Conservation (phyloP, 2,113 vertebrate genomes). For the Fregata magnificens region DNA sequence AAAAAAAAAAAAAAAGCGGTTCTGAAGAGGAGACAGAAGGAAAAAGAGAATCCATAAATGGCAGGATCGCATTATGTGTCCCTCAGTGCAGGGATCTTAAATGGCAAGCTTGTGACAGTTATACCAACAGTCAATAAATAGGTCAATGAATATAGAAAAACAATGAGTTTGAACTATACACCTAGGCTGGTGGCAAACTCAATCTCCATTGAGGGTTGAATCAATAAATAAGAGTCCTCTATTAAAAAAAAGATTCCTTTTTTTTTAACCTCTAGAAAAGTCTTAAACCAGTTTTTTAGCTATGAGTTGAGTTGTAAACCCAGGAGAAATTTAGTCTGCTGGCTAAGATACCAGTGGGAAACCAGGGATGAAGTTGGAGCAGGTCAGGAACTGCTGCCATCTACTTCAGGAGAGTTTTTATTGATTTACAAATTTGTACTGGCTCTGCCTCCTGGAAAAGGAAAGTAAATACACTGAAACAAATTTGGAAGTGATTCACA, state of each 20-base stretch:
- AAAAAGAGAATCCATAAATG: background rate
- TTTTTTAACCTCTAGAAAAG: background rate
- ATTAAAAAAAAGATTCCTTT: background rate
- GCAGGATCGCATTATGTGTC: background rate
- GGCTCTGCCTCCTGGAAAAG: background rate
- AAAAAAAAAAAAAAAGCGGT: background rate
- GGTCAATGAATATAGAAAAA: background rate
- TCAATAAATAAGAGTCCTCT: background rate
- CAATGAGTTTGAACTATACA: background rate
- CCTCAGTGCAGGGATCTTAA: background rate
- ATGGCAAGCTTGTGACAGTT: background rate
- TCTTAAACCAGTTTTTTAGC: background rate
- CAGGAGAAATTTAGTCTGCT: background rate
- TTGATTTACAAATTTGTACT: background rate
- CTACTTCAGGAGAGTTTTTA: background rate
- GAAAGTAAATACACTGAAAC: background rate
- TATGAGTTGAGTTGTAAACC: background rate
- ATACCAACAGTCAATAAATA: background rate
- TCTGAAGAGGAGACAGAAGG: background rate
- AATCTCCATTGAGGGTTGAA: background rate
- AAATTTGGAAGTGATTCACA: background rate
- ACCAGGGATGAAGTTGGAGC: background rate
- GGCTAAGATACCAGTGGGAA: background rate
- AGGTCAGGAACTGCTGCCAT: background rate
- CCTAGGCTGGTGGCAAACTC: background rate